Evolutionary conservation across 2,113 vertebrate genomes (phyloP).

Genomic region (Carassius carassius): DNA sequence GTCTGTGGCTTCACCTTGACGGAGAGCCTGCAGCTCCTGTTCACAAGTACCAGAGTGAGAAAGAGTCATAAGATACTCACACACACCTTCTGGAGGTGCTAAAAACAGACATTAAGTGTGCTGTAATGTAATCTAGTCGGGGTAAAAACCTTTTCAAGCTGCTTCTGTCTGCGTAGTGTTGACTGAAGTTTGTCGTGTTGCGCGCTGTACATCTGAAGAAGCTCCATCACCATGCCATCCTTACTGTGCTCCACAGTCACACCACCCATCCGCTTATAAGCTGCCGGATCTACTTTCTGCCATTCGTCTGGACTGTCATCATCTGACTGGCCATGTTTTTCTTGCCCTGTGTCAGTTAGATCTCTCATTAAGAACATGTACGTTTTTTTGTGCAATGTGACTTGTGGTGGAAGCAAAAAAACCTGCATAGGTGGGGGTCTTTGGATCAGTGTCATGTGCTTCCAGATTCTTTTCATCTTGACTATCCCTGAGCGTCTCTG

Average conservation of each 20-base stretch:
- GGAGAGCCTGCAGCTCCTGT: slow-evolving; percentile 84
- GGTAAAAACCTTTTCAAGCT: slow-evolving; percentile 81
- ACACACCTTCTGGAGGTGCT: slow-evolving; percentile 10
- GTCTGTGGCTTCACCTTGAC: slow-evolving; percentile 77
- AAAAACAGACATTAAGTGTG: background rate
- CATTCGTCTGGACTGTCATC: slow-evolving; percentile 53
- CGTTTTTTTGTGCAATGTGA: background rate
- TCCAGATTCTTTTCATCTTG: slow-evolving; percentile 19
- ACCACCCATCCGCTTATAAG: slow-evolving; percentile 52
- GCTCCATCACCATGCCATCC: slow-evolving; percentile 84
- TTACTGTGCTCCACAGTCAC: slow-evolving; percentile 80
- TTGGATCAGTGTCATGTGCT: background rate
- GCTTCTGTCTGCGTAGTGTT: slow-evolving; percentile 82
- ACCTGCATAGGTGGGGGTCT: slow-evolving; percentile 38
- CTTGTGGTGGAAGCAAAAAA: background rate
- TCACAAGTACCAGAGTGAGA: slow-evolving; percentile 15
- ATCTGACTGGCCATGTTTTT: slow-evolving; percentile 64
- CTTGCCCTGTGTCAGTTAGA: slow-evolving; percentile 61
- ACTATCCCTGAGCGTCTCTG: slow-evolving; percentile 32
- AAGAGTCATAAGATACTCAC: background rate
- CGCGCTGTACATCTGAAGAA: slow-evolving; percentile 82
- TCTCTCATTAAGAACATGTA: background rate
- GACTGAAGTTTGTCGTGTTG: slow-evolving; percentile 83
- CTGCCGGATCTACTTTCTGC: slow-evolving; percentile 55
- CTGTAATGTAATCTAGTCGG: background rate